Conservation (phyloP, 2,888 invertebrate species). For the Stenchaetothrips biformis region DNA sequence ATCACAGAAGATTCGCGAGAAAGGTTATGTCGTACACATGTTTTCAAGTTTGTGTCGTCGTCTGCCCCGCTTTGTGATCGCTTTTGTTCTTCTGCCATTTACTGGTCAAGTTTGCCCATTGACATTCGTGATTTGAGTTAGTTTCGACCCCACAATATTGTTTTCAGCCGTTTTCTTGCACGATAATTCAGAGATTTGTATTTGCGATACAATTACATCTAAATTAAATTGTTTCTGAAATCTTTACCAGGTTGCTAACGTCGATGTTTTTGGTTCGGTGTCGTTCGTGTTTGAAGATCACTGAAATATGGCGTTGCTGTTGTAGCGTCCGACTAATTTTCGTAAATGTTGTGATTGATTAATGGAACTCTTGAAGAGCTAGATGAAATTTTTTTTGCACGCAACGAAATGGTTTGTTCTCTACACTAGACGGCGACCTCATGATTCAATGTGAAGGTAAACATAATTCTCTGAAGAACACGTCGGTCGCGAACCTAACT, state of each 20-base stretch:
- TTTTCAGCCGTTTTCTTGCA: neutral
- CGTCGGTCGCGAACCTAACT: neutral
- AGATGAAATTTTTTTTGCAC: neutral
- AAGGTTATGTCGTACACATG: neutral
- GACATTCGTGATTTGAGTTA: neutral
- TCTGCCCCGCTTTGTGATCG: neutral
- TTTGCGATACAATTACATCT: neutral
- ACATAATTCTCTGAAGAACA: neutral
- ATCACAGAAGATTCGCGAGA: neutral
- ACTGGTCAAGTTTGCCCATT: neutral
- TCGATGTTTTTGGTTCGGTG: neutral
- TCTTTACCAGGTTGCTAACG: neutral
- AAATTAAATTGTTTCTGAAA: neutral
- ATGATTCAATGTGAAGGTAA: conserved; percentile 7
- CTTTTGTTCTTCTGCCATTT: neutral
- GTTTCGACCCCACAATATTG: neutral
- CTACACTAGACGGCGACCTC: neutral
- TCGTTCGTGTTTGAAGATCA: neutral
- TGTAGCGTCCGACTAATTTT: conserved; percentile 15
- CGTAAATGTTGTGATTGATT: neutral
- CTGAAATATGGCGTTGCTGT: conserved; percentile 1
- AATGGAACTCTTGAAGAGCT: neutral
- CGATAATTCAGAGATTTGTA: neutral
- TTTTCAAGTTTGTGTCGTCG: neutral
- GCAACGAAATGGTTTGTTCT: neutral